Base-by-base conservation (phyloP, 2,888 invertebrate genomes). In the Uropetala carovei region DNA sequence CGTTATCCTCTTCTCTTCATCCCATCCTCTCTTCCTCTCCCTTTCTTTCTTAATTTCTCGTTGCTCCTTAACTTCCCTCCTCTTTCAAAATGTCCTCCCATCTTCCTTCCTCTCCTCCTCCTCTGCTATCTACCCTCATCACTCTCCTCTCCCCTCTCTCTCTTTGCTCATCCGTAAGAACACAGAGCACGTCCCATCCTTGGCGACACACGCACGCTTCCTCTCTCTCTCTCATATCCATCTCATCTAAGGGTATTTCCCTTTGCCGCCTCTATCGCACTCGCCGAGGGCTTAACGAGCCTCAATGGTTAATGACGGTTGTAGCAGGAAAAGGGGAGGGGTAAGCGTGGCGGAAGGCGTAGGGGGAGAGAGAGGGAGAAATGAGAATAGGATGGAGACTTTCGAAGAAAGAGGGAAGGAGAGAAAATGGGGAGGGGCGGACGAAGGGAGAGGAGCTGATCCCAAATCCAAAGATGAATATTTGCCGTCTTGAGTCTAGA, bases 221-320 rank as follows among this genome's bases (percentile, higher is more conserved):
- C 43, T 43, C 43, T 22, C 68, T 68, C 68, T n/a, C 18, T 22
- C 18, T 18, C 68, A 68, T 68, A 68, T 68, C 68, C 68, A 75
- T 75, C 75, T 75, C 75, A 75, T 75, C 27, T 5, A 22, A 3
- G 0, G 27, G 22, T 14, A 22, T 7, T 68, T 68, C n/a, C n/a
- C 68, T 64, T 64, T 64, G 64, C 18, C 64, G 64, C 64, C 64
- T 64, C 16, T 64, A n/a, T 9, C 68, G 68, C 68, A 22, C 27
- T 75, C 75, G 27, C 27, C 75, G 22, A 13, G 22, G n/a, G n/a
- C 68, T 68, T 68, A 68, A 68, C 68, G 68, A 75, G 75, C 22
- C 75, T 75, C 75, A 27, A 75, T 75, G 75, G 22, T 75, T 75
- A 75, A 75, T 75, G 75, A 75, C 75, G 75, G n/a, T 22, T 68